Base-by-base conservation (phyloP, 1,140 invertebrate species). In the Zelostemma sp. region DNA sequence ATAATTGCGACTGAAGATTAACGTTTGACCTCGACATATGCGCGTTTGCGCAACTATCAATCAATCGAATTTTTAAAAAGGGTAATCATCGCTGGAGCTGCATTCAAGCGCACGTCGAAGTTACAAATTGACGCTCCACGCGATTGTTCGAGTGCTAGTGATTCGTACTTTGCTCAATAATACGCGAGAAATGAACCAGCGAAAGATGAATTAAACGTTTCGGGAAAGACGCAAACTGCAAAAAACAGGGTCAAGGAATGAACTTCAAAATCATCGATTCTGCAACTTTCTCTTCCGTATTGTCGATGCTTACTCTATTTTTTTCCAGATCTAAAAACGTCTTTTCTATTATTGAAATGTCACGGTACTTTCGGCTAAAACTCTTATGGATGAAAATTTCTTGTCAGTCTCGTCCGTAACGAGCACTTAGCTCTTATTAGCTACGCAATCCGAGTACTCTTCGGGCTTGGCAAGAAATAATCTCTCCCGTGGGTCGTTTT, bases 391-490 rank as follows among this genome's bases (percentile, higher is more conserved):
- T 56, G 5, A 12, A 14, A 14, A 14, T 41, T 41, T 15, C 40
- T 38, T n/a, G 3, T 38, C 35, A 38, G 3, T 11, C 21, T 45
- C 21, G 15, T 50, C 19, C 35, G 43, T 70, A 72, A 73, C 64
- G 56, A 64, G 48, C 53, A 75, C 62, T 76, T 79, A 72, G 70
- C 59, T 75, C 43, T 50, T 68, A 76, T 77, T 77, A 78, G 59
- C 54, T 48, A 68, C 55, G 71, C 63, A 38, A 57, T 53, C 55
- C 54, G 35, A 46, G 18, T 14, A 14, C 35, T 11, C 35, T 3
- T 2, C 48, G 28, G 12, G 3, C 35, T 14, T 38, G 3, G 35
- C 35, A 38, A 38, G 35, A 38, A 38, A 38, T 38, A 38, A 38
- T 38, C 35, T 5, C 35, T 5, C 35, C 9, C 11, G 35, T 38